Conservation (phyloP, 1,140 invertebrate genomes). For the Drosophila melanica region DNA sequence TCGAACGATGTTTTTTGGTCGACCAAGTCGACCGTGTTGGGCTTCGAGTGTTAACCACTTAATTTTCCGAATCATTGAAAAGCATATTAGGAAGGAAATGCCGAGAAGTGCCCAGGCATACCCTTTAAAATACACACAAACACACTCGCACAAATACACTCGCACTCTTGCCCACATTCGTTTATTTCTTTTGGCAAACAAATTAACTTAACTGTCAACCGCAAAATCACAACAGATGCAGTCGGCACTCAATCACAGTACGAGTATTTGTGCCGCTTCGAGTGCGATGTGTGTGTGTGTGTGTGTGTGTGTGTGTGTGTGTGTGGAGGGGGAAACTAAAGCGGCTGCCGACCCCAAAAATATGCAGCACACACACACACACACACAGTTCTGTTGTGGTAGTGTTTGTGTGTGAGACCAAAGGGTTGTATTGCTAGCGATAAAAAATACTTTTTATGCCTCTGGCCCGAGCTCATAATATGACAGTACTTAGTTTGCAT, state of each 20-base stretch:
- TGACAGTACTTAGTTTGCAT: conserved; percentile 47
- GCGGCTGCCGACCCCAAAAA: conserved; percentile 41
- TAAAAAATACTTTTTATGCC: conserved; percentile 73
- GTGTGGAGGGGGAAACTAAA: conserved; percentile 47
- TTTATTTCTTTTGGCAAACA: conserved; percentile 55
- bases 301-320: conserved; percentile 3
- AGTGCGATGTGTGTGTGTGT: conserved; percentile 39
- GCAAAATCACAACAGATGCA: conserved; percentile 81
- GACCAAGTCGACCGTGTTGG: conserved; percentile 20
- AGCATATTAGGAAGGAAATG: conserved; percentile 68
- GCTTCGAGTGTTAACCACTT: conserved; percentile 70
- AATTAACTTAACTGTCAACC: conserved; percentile 80
- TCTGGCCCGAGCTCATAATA: conserved; percentile 57
- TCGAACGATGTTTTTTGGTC: background rate
- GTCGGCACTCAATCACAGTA: conserved; percentile 72
- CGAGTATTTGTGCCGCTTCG: conserved; percentile 57
- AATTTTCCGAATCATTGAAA: conserved; percentile 77
- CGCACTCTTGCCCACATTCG: conserved; percentile 6
- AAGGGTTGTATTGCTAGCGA: conserved; percentile 55
- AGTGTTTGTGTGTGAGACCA: conserved; percentile 19
- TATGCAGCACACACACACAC: conserved; percentile 7
- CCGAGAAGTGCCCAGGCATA: conserved; percentile 27
- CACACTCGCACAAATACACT: background rate
- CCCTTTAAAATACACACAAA: conserved; percentile 1
- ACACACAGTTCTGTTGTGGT: background rate